Conservation (phyloP, 2,113 vertebrate species). For the Varanus komodoensis region DNA sequence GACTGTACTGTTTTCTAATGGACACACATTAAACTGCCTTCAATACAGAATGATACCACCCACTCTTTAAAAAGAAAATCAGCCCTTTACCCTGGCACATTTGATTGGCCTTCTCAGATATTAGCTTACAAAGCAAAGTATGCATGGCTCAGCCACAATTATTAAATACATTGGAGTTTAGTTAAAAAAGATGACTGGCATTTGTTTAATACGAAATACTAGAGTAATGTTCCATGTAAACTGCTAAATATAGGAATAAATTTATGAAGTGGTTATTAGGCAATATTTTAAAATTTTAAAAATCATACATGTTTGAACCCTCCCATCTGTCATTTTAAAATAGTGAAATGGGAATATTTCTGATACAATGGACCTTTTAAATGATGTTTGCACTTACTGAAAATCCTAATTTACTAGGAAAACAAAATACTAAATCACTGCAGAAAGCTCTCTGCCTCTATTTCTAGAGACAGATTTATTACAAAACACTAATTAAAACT, state of each 20-base stretch:
- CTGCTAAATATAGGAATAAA: conserved; percentile 81
- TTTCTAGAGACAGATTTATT: conserved; percentile 7
- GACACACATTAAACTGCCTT: not conserved
- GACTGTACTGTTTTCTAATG: too few relatives aligned
- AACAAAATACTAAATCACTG: conserved; percentile 4
- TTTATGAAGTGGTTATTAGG: conserved; percentile 76
- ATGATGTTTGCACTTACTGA: conserved; percentile 30
- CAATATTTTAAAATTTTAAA: conserved; percentile 71
- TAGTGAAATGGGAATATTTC: not conserved
- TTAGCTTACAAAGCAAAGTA: conserved; percentile 42
- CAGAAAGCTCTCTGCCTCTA: not conserved
- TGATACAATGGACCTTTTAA: conserved; percentile 10
- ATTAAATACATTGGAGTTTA: conserved; percentile 68
- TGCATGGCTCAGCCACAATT: conserved; percentile 58
- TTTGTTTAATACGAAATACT: conserved; percentile 81
- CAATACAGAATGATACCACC: too few relatives aligned
- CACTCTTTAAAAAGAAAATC: not conserved
- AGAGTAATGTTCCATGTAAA: conserved; percentile 79
- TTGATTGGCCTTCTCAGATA: conserved; percentile 37
- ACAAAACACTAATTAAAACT: not conserved
- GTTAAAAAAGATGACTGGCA: conserved; percentile 82
- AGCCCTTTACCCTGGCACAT: not conserved
- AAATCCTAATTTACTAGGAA: conserved; percentile 19
- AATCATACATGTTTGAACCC: conserved; percentile 59
- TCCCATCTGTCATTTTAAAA: conserved; percentile 47